Percentiles rank a stretch among this genome's conserved stretches.
These are phyloP conservation scores for Rhabdornis inornatus DNA, from an alignment of 2,113 vertebrate species.

Conservation along the genomic window DNA sequence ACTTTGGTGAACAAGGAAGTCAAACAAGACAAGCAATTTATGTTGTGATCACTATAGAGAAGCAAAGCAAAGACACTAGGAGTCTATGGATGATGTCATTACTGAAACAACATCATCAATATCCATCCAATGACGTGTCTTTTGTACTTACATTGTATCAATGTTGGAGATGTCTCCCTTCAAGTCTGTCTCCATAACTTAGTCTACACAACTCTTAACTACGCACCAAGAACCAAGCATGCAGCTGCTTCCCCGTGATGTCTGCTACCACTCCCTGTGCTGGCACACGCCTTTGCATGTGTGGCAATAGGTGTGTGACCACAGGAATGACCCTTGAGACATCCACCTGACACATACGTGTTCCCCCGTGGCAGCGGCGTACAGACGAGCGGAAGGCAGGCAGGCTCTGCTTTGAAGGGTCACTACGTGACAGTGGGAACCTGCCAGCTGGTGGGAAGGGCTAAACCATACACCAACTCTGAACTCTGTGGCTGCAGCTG, in stretches of 20 bases:
- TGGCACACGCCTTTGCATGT: background rate
- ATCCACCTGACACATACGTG: accelerated
- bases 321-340: background rate
- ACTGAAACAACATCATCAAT: conserved; percentile 78
- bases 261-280: background rate
- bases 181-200: conserved; percentile 79
- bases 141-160: conserved; percentile 83
- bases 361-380: accelerated
- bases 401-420: background rate
- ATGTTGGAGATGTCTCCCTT: conserved; percentile 76
- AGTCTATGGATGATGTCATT: conserved; percentile 80
- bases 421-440: background rate
- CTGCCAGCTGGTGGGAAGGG: background rate
- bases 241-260: background rate
- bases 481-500: background rate
- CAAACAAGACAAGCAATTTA: conserved; percentile 99
- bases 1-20: conserved; percentile 96
- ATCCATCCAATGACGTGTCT: conserved; percentile 77
- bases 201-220: conserved; percentile 53
- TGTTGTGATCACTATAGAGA: conserved; percentile 86
- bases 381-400: background rate
- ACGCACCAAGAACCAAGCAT: background rate
- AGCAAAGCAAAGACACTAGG: conserved; percentile 87
- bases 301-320: background rate
- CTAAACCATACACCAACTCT: background rate